These are phyloP conservation scores for Diabrotica balteata DNA, from an alignment of 2,888 invertebrate genomes.

Conservation along the genomic window DNA sequence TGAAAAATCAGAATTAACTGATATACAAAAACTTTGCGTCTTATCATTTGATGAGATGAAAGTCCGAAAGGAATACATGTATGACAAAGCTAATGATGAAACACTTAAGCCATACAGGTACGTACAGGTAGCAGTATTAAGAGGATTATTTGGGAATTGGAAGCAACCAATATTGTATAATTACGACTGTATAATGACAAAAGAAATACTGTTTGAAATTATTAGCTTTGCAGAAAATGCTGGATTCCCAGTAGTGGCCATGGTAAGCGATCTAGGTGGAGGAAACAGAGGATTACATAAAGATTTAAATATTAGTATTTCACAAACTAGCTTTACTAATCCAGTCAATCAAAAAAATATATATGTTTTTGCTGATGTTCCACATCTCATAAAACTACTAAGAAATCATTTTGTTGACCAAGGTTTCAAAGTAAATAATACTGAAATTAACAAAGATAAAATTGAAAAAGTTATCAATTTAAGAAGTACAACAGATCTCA, in stretches of 20 bases:
- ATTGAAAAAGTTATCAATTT: conserved; percentile 12
- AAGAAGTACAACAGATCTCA: conserved; percentile 11
- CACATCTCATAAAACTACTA: conserved; percentile 39
- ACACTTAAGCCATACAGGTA: conserved; percentile 36
- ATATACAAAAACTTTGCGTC: conserved; percentile 33
- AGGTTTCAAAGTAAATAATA: conserved; percentile 34
- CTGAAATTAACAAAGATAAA: conserved; percentile 10
- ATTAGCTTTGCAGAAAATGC: conserved; percentile 34
- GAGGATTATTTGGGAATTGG: conserved; percentile 38
- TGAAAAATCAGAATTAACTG: conserved; percentile 6
- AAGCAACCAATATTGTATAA: conserved; percentile 40
- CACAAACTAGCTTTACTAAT: conserved; percentile 21
- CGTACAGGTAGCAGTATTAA: conserved; percentile 35
- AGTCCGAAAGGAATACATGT: conserved; percentile 29
- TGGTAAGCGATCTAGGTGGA: conserved; percentile 38
- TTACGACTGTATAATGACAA: conserved; percentile 38
- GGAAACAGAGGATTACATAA: conserved; percentile 32
- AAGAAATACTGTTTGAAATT: conserved; percentile 35
- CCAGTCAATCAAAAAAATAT: conserved; percentile 28
- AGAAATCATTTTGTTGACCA: conserved; percentile 41
- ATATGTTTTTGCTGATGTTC: conserved; percentile 37
- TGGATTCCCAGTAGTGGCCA: conserved; percentile 33
- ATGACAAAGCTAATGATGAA: conserved; percentile 38
- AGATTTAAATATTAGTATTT: conserved; percentile 23
- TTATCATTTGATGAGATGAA: conserved; percentile 41